Conservation (phyloP, 2,888 invertebrate genomes). For the Altica lythri region DNA sequence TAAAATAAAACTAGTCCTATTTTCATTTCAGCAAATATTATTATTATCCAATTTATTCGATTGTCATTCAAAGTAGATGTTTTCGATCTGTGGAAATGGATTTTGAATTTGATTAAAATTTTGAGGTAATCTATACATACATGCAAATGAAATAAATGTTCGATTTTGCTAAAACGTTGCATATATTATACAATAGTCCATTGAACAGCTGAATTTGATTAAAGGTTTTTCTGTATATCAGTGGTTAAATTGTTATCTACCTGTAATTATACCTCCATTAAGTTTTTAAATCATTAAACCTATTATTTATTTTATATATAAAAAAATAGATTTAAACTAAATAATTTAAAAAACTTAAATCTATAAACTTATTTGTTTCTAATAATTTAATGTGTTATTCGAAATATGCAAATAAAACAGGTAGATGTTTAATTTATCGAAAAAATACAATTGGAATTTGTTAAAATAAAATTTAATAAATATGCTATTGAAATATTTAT, state of each 20-base stretch:
- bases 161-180: background rate
- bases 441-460: too few relatives aligned
- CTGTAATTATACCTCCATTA: slow-evolving; percentile 36
- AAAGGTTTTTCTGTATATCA: too few relatives aligned
- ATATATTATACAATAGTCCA: slow-evolving; percentile 8
- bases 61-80: slow-evolving; percentile 25
- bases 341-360: too few relatives aligned
- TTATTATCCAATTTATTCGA: slow-evolving; percentile 28
- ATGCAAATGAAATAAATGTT: slow-evolving; percentile 4
- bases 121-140: slow-evolving; percentile 12
- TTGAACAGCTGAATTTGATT: background rate
- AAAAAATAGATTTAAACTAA: too few relatives aligned
- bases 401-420: too few relatives aligned
- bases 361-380: too few relatives aligned
- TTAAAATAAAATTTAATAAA: too few relatives aligned
- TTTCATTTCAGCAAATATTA: slow-evolving; percentile 25
- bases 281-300: too few relatives aligned
- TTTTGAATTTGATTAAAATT: slow-evolving; percentile 32
- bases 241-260: slow-evolving; percentile 32
- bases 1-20: slow-evolving; percentile 16
- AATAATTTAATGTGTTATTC: too few relatives aligned
- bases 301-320: too few relatives aligned
- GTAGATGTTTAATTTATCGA: too few relatives aligned
- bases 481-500: too few relatives aligned
- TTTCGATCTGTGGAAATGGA: slow-evolving; percentile 24